Conservation (phyloP, 2,113 vertebrate species). For the Hirundichthys speculiger region DNA sequence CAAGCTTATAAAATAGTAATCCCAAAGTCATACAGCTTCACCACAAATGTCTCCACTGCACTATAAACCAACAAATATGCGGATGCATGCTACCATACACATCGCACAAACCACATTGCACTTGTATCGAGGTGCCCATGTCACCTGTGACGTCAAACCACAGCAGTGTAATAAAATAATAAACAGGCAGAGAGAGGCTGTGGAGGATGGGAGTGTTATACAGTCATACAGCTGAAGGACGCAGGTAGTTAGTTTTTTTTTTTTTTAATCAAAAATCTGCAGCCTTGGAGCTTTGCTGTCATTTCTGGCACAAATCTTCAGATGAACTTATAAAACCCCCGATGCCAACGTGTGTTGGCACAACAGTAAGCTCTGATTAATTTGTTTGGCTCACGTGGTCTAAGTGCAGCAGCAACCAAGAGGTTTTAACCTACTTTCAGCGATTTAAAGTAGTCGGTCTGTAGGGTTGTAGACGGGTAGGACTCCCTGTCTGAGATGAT, state of each 20-base stretch:
- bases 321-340: slow-evolving; percentile 25
- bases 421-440: slow-evolving; percentile 33
- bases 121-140: slow-evolving; percentile 13
- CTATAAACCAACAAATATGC: not conserved
- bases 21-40: not conserved
- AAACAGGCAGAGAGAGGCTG: not conserved
- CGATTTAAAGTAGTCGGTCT: slow-evolving; percentile 22
- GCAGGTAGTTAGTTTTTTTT: not conserved
- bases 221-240: slow-evolving; percentile 26
- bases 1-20: not conserved
- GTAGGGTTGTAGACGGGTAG: slow-evolving; percentile 11
- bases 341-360: slow-evolving; percentile 1
- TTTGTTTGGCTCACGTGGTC: slow-evolving; percentile 8
- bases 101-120: not conserved
- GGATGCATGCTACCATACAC: not conserved
- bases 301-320: not conserved
- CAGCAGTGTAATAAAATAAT: slow-evolving; percentile 10
- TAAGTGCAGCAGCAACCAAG: not conserved
- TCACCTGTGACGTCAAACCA: slow-evolving; percentile 12
- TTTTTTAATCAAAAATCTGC: too few species aligned
- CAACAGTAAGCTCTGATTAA: slow-evolving; percentile 7
- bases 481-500: slow-evolving; percentile 1
- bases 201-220: slow-evolving; percentile 14
- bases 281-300: too few species aligned
- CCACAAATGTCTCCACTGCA: not conserved